A percentile compares a stretch with the other conserved stretches of the same genome.
Evolutionary conservation across 2,113 vertebrate species (phyloP).

Genomic region (Pipra filicauda): DNA sequence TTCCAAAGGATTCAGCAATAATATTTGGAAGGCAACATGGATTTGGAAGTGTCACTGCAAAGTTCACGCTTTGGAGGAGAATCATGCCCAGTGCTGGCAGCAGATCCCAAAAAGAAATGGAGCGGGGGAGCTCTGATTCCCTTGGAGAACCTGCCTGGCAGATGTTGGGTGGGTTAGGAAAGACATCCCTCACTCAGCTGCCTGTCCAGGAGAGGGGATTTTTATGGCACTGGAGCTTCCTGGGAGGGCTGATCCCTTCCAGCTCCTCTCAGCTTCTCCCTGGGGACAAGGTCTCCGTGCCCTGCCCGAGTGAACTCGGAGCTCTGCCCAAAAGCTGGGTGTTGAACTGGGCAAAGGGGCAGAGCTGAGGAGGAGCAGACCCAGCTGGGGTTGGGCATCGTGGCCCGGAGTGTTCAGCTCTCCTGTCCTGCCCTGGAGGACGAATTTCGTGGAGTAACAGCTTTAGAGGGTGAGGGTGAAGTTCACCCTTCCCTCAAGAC

Average conservation of each 20-base stretch:
- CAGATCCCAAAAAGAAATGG: background rate
- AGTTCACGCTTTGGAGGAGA: background rate
- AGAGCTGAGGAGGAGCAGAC: background rate
- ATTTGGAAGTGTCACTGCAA: background rate
- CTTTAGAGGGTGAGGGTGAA: fast-evolving
- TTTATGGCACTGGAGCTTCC: background rate
- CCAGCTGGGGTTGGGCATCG: background rate
- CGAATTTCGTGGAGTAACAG: background rate
- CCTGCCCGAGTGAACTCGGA: background rate
- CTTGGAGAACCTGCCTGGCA: background rate
- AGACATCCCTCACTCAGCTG: background rate
- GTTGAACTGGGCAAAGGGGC: background rate
- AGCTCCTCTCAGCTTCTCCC: background rate
- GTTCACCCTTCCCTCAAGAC: background rate
- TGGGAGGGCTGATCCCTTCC: no score
- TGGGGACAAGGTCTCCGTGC: background rate
- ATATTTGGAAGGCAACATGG: background rate
- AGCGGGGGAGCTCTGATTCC: background rate
- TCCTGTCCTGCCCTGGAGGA: background rate
- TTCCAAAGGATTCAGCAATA: background rate
- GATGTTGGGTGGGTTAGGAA: background rate
- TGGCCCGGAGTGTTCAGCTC: background rate
- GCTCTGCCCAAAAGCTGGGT: background rate
- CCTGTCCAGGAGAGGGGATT: background rate
- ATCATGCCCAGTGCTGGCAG: background rate